Evolutionary conservation across 2,797 vertebrate genomes (phyloP), one percentile per base, ranked within the genome.

Genomic region (Parotocinclus haroldoi): DNA sequence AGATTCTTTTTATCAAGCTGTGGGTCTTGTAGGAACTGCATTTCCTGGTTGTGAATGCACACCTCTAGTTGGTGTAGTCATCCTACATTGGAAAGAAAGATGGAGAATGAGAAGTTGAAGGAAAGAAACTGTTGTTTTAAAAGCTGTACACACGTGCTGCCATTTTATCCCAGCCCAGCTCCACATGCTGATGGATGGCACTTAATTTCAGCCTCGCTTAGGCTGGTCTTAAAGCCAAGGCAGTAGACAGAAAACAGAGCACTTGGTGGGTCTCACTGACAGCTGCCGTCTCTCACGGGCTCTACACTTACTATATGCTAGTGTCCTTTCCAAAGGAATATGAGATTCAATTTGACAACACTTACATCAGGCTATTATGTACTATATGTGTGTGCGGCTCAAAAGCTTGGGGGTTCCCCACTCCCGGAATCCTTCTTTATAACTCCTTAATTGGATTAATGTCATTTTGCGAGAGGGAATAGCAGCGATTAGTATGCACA

Each of bases 371-470:
- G 58, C 40, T 53, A 65, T 54, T 60, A 59, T 9, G 12, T 51
- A 39, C 18, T 60, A 42, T 61, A 11, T 39, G 46, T 52, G 45
- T 69, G 68, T 78, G 71, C 66, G 76, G 60, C 72, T 72, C 63
- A 58, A 68, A 63, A 53, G 48, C 75, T 71, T 52, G 58, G 70
- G 75, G 73, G 59, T 76, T 72, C 58, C 60, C 74, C 71, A 58
- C 71, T 73, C 66, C 42, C 46, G 69, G 75, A 73, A 77, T 73
- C 68, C 60, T 73, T 67, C 71, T 66, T 73, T 27, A 74, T 79
- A 79, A 77, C 75, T 79, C 78, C 65, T 75, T 79, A 79, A 79
- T 77, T 77, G 75, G 75, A 77, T 77, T 79, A 79, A 79, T 79
- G 75, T 75, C 65, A 40, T 62, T 71, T 63, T 71, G 58, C 75